Percentiles rank a stretch among this genome's conserved stretches.
phyloP scores from a whole-genome alignment of 2,797 vertebrate genomes.

The Sebastes iracundus region DNA sequence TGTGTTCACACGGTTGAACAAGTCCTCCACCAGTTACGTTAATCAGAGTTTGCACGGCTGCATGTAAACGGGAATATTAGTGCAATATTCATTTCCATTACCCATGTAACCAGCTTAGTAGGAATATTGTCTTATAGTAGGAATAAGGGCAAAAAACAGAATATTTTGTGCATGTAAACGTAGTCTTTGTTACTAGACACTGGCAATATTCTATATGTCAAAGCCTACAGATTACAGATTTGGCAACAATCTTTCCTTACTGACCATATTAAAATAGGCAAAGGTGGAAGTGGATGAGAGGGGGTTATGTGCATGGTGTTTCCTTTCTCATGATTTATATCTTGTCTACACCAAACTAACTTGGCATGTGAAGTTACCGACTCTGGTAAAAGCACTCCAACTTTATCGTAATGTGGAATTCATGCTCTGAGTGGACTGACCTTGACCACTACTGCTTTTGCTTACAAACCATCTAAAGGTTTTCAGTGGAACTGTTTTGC shows the following conservation, averaged over 20 bases:
- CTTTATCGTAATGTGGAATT: not conserved
- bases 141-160: too few relatives aligned
- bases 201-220: not conserved
- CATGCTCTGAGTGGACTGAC: not conserved
- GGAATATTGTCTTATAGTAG: too few relatives aligned
- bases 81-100: too few relatives aligned
- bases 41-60: not conserved
- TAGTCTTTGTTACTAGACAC: slow-evolving; percentile 17
- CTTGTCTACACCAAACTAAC: not conserved
- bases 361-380: not conserved
- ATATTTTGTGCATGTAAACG: too few relatives aligned
- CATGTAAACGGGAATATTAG: too few relatives aligned
- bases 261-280: not conserved
- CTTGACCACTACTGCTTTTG: not conserved
- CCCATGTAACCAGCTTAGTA: too few relatives aligned
- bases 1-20: too few relatives aligned
- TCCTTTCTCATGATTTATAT: not conserved
- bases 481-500: slow-evolving; percentile 20
- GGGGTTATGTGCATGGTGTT: not conserved
- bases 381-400: not conserved
- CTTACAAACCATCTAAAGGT: slow-evolving; percentile 2
- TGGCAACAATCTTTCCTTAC: not conserved
- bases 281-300: not conserved
- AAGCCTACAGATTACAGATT: not conserved
- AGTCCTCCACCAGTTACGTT: too few relatives aligned